Evolutionary conservation across 2,797 vertebrate species (phyloP).

Genomic region (Loriculus beryllinus): DNA sequence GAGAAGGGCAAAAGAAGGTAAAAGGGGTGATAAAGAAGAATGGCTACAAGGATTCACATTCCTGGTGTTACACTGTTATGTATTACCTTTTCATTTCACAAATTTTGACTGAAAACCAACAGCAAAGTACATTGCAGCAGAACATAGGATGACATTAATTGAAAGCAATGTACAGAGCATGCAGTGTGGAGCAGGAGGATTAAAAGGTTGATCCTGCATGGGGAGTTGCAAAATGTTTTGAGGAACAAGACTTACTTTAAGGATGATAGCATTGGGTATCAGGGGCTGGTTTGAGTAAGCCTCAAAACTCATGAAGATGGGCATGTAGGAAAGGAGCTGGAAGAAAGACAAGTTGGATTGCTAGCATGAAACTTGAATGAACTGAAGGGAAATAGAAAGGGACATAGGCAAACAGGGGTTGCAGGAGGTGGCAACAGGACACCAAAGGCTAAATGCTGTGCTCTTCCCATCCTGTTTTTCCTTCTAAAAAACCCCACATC

Average conservation of each 20-base stretch:
- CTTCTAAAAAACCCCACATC: rapidly evolving
- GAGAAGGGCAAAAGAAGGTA: not conserved
- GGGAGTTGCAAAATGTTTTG: not conserved
- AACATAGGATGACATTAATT: rapidly evolving
- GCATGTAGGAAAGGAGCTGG: not conserved
- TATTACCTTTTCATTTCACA: not conserved
- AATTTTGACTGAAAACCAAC: not conserved
- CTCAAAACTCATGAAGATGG: not conserved
- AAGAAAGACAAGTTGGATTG: not conserved
- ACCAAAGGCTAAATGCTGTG: not conserved
- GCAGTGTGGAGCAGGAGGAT: rapidly evolving
- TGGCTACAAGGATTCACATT: not conserved
- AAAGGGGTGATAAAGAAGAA: not conserved
- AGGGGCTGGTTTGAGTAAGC: not conserved
- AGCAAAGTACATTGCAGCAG: not conserved
- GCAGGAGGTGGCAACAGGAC: not conserved
- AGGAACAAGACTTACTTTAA: not conserved
- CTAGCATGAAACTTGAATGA: not conserved
- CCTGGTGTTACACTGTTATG: not conserved
- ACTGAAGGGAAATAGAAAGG: not conserved
- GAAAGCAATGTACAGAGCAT: rapidly evolving
- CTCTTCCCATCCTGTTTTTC: not conserved
- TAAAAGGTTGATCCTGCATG: not conserved
- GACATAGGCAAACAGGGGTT: not conserved
- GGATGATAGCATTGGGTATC: not conserved